These are phyloP conservation scores for Onychomys torridus DNA, from an alignment of 2,797 vertebrate genomes.

Conservation along the genomic window DNA sequence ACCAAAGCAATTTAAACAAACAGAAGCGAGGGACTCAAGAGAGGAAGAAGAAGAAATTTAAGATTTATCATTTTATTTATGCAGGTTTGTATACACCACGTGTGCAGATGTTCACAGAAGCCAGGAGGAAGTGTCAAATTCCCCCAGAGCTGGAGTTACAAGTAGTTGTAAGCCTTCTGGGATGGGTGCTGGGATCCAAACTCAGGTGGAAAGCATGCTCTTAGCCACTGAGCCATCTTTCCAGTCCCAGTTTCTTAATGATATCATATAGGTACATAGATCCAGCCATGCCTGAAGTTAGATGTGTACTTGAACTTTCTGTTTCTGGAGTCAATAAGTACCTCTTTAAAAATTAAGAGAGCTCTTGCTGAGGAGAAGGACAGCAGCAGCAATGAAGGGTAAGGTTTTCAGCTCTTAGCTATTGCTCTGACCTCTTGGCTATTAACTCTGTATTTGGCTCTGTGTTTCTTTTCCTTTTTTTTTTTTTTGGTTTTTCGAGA, in stretches of 20 bases:
- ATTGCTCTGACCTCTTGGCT: no score
- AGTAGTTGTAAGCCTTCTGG: neutral
- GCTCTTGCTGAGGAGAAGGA: no score
- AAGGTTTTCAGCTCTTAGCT: no score
- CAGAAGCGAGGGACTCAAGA: neutral
- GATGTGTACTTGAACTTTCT: neutral
- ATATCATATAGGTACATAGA: neutral
- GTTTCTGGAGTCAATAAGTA: neutral
- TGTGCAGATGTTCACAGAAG: neutral
- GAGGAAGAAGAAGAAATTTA: neutral
- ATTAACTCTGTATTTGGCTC: no score
- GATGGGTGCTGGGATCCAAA: neutral
- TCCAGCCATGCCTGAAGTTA: neutral
- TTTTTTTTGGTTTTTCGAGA: no score
- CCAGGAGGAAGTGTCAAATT: neutral
- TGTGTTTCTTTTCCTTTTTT: no score
- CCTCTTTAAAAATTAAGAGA: neutral
- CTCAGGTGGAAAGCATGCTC: neutral
- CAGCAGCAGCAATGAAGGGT: no score
- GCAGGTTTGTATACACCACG: no score
- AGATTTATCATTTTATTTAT: neutral
- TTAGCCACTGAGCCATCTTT: neutral
- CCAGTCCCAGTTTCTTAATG: neutral
- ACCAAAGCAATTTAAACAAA: neutral
- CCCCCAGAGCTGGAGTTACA: neutral